phyloP scores from a whole-genome alignment of 2,888 invertebrate species.

The Saturnia japonica region DNA sequence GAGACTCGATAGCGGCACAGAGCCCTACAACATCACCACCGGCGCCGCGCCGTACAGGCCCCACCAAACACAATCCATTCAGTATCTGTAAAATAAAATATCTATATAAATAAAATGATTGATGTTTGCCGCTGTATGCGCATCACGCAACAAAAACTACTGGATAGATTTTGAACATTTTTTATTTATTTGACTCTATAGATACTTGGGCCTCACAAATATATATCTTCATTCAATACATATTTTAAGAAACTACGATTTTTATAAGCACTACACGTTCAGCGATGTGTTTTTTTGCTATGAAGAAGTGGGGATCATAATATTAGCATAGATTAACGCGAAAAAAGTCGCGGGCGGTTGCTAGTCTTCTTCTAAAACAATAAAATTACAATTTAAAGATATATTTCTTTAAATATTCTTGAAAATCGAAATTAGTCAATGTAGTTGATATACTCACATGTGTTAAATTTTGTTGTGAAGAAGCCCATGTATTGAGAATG shows the following conservation, averaged over 20 bases:
- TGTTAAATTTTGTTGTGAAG: constrained; percentile 91
- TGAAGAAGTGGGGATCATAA: too few species aligned
- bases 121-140: too few species aligned
- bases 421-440: background rate
- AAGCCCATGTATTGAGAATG: constrained; percentile 92
- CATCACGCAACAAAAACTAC: too few species aligned
- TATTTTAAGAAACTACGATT: too few species aligned
- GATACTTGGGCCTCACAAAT: too few species aligned
- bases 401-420: background rate
- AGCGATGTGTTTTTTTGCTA: too few species aligned
- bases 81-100: constrained; percentile 83
- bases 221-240: too few species aligned
- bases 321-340: too few species aligned
- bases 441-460: constrained; percentile 83
- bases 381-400: background rate
- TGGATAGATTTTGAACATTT: too few species aligned
- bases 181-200: too few species aligned
- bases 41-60: constrained; percentile 85
- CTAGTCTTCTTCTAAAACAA: background rate
- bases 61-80: constrained; percentile 91
- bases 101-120: background rate
- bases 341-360: too few species aligned
- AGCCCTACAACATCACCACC: constrained; percentile 89
- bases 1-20: constrained; percentile 91
- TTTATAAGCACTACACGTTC: too few species aligned